Base-by-base conservation (phyloP, 2,888 invertebrate species). In the Nymphalis c-album region DNA sequence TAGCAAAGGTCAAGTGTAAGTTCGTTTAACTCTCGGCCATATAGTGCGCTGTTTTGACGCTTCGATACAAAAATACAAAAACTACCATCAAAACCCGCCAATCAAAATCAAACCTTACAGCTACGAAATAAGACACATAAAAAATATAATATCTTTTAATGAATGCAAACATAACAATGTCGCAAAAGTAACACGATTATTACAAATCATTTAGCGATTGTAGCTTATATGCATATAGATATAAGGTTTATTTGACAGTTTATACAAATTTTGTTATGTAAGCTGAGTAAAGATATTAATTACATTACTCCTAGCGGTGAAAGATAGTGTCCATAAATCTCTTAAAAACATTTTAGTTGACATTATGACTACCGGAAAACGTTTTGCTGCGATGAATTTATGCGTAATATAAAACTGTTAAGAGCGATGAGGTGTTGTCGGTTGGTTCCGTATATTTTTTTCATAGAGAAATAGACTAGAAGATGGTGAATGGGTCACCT, bases 1-100 rank as follows among this genome's bases (percentile, higher is more conserved):
- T 68, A 68, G 70, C 75, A 86, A 85, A 85, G 88, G 88, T 88
- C 86, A 87, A 76, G 72, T 71, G 71, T 73, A 81, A 82, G 88
- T 84, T 88, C 88, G 74, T 84, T 87, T 86, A 86, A 87, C 87
- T 86, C 83, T 70, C 63, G 55, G 61, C 62, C 69, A 67, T 69
- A 68, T 68, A 64, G 58, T 61, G 66, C 60, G 66, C 55, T 73
- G 71, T 73, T 73, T 73, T 71, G 73, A 73, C 66, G 70, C 68
- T 70, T 66, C 57, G 59, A 64, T 64, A 64, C 68, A 58, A 63
- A 71, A n/a, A 16, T 45, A 45, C 20, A 31, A 50, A 26, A 57
- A 40, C 59, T 53, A 45, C 35, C 18, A 18, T 58, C 13, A 61
- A 67, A 7, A 7, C 17, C 31, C 26, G 46, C 16, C 1, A 13